Base-by-base conservation (phyloP, 1,140 invertebrate species). In the Brachionus calyciflorus region DNA sequence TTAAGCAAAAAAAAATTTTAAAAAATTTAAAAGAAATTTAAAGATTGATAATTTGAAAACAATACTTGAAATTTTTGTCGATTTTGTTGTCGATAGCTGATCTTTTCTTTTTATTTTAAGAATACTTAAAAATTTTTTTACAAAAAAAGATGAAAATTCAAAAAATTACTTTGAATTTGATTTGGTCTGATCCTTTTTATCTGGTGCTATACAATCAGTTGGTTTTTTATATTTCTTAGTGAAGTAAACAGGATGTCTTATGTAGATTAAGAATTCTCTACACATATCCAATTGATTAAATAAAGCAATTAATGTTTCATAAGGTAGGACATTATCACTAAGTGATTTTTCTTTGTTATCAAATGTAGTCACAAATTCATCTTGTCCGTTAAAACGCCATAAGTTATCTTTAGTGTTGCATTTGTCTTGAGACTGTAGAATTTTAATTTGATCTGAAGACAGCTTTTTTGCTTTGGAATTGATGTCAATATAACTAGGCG, bases 141-240 rank as follows among this genome's bases (percentile, higher is more conserved):
- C 14, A 24, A 26, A 21, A 21, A 21, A 21, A 21, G 14, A 24
- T 55, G 26, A 19, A 24, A 24, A 55, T 24, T 55, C 26, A 5
- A 30, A 57, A 57, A 51, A 7, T 57, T 26, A 57, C 53, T 57
- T 57, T 57, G 53, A 12, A 10, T 21, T n/a, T n/a, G n/a, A n/a
- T n/a, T n/a, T n/a, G n/a, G n/a, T n/a, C n/a, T n/a, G 12, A 63
- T n/a, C 21, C n/a, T 14, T 17, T 37, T n/a, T 28, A 21, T 40
- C 17, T 63, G 14, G 33, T 17, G 30, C 14, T 26, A 65, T 21
- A 44, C 60, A 65, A 10, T 65, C 40, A 5, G 1, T 21, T 65
- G 60, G 60, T n/a, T 65, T 65, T 26, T 65, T 65, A n/a, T 44
- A 65, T 28, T n/a, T 44, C 21, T 44, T 65, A 10, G 37, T 44